Percentiles rank a stretch among this genome's conserved stretches.
Evolutionary conservation across 2,113 vertebrate species (phyloP).

Genomic region (Tetraodon nigroviridis): DNA sequence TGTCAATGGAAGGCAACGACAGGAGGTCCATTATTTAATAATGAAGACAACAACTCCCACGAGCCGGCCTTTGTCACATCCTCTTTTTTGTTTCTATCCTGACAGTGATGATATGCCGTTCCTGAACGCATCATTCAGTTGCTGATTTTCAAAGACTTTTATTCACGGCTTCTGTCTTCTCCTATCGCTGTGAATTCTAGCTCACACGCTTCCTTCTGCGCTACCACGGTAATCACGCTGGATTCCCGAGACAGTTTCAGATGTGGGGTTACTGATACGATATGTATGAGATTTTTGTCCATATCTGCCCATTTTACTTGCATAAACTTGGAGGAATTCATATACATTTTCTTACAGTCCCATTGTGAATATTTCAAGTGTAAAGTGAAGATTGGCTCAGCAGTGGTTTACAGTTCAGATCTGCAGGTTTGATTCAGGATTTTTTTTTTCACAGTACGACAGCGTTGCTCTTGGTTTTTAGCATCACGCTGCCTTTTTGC

Average conservation of each 20-base stretch:
- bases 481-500: neutral
- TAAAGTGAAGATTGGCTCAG: constrained; percentile 35
- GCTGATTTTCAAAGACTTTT: constrained; percentile 27
- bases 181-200: constrained; percentile 32
- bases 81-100: too few species aligned
- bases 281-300: constrained; percentile 63
- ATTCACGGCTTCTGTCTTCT: constrained; percentile 37
- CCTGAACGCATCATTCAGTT: too few species aligned
- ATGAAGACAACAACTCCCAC: too few species aligned
- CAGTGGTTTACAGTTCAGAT: neutral
- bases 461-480: neutral
- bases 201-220: constrained; percentile 29
- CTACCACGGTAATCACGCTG: constrained; percentile 31
- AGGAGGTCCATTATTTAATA: too few species aligned
- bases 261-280: constrained; percentile 46
- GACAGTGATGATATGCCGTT: too few species aligned
- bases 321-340: constrained; percentile 38
- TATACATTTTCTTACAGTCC: constrained; percentile 32
- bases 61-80: too few species aligned
- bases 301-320: constrained; percentile 51
- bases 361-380: constrained; percentile 44
- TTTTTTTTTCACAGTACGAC: constrained; percentile 18
- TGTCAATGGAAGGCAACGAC: too few species aligned
- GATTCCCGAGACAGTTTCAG: constrained; percentile 45
- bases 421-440: neutral